Conservation (phyloP, 2,888 invertebrate genomes). For the Morpho deidamia region DNA sequence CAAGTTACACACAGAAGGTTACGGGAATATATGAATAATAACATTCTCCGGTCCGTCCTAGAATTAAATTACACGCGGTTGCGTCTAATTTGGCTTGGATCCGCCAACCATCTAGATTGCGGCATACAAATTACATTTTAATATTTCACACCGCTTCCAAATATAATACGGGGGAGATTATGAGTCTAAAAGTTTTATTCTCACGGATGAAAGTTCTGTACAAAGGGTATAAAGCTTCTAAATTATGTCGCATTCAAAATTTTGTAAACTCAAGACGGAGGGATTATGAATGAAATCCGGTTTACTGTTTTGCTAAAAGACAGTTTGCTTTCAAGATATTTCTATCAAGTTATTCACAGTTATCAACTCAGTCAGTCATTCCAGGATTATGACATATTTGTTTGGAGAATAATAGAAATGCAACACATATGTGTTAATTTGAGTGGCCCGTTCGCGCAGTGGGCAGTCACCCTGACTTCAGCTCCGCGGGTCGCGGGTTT, state of each 20-base stretch:
- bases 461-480: too few relatives aligned
- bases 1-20: too few relatives aligned
- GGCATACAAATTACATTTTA: conserved; percentile 26
- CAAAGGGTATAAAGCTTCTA: conserved; percentile 6
- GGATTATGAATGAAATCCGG: not conserved
- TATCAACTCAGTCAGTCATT: too few relatives aligned
- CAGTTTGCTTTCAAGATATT: not conserved
- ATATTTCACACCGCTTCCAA: conserved; percentile 20
- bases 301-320: not conserved
- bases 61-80: conserved; percentile 6
- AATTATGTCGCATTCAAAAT: conserved; percentile 3
- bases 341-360: too few relatives aligned
- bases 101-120: conserved; percentile 13
- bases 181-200: conserved; percentile 18
- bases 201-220: conserved; percentile 11
- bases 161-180: conserved; percentile 18
- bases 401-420: too few relatives aligned
- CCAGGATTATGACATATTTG: too few relatives aligned
- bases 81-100: conserved; percentile 16
- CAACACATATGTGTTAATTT: too few relatives aligned
- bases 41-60: not conserved
- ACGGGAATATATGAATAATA: too few relatives aligned
- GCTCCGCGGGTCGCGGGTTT: too few relatives aligned
- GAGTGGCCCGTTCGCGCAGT: too few relatives aligned
- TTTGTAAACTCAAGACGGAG: conserved; percentile 4